Evolutionary conservation across 2,113 vertebrate species (phyloP).

Genomic region (Garra rufa): DNA sequence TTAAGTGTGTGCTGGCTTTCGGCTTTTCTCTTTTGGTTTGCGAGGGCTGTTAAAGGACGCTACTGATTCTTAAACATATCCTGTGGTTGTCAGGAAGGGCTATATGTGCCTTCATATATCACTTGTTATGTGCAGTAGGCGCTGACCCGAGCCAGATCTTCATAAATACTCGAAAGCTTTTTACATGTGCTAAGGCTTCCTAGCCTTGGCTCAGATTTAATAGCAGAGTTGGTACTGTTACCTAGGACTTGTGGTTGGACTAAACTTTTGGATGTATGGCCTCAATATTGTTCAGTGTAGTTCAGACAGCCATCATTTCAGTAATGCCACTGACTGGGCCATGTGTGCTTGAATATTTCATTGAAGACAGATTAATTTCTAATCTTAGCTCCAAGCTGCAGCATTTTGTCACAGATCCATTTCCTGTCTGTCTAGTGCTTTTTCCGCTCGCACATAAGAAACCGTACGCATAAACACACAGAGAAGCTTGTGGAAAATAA

Average conservation of each 20-base stretch:
- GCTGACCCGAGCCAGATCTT: neutral
- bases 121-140: neutral
- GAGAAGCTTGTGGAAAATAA: neutral
- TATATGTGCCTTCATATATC: neutral
- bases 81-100: neutral
- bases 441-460: constrained; percentile 2
- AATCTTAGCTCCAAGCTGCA: constrained; percentile 82
- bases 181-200: constrained; percentile 20
- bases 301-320: constrained; percentile 73
- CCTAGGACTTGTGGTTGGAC: constrained; percentile 49
- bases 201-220: neutral
- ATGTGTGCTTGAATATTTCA: constrained; percentile 82
- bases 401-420: constrained; percentile 80
- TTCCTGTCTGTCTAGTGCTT: constrained; percentile 69
- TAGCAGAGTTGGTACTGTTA: neutral
- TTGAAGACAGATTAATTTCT: constrained; percentile 83
- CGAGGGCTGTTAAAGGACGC: constrained; percentile 46
- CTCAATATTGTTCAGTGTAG: constrained; percentile 71
- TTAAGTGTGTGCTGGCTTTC: constrained; percentile 42
- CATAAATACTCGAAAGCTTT: neutral
- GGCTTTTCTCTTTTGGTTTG: constrained; percentile 44
- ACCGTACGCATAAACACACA: constrained; percentile 5
- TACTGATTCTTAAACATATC: neutral
- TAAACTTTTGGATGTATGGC: constrained; percentile 68
- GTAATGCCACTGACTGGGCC: constrained; percentile 68